Percentiles rank a stretch among this genome's conserved stretches.
Evolutionary conservation across 2,113 vertebrate genomes (phyloP).

Genomic region (Gymnogyps californianus): DNA sequence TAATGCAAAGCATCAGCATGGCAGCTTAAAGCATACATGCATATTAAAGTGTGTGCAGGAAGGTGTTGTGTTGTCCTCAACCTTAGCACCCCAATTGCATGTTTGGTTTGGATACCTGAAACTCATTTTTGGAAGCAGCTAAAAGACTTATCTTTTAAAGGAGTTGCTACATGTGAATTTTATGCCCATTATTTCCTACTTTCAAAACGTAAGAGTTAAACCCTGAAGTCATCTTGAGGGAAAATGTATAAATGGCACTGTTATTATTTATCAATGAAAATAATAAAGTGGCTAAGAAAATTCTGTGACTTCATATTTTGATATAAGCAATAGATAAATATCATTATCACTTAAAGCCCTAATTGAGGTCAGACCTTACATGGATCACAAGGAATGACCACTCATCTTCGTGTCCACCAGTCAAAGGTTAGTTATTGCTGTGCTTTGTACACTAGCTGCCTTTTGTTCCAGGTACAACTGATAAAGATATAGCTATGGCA

Average conservation of each 20-base stretch:
- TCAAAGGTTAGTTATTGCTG: background rate
- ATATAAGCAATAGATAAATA: background rate
- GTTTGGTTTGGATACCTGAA: background rate
- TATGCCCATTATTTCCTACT: background rate
- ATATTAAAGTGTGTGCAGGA: conserved; percentile 1
- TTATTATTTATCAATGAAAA: background rate
- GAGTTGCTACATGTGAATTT: background rate
- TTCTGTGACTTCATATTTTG: background rate
- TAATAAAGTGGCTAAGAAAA: background rate
- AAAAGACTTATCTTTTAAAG: background rate
- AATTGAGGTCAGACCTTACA: background rate
- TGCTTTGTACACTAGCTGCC: background rate
- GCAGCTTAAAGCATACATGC: background rate
- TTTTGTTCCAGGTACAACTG: background rate
- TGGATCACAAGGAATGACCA: background rate
- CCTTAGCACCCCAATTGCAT: background rate
- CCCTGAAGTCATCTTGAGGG: background rate
- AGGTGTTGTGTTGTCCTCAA: background rate
- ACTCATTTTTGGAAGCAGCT: background rate
- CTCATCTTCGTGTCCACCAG: background rate
- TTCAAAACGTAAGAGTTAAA: conserved; percentile 1
- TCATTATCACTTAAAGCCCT: background rate
- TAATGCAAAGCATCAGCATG: background rate
- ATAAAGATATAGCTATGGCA: background rate
- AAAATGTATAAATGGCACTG: background rate